Percentiles rank a stretch among this genome's conserved stretches.
These are phyloP conservation scores for Pseudorhombus dupliciocellatus DNA, from an alignment of 2,113 vertebrate species.

Conservation along the genomic window DNA sequence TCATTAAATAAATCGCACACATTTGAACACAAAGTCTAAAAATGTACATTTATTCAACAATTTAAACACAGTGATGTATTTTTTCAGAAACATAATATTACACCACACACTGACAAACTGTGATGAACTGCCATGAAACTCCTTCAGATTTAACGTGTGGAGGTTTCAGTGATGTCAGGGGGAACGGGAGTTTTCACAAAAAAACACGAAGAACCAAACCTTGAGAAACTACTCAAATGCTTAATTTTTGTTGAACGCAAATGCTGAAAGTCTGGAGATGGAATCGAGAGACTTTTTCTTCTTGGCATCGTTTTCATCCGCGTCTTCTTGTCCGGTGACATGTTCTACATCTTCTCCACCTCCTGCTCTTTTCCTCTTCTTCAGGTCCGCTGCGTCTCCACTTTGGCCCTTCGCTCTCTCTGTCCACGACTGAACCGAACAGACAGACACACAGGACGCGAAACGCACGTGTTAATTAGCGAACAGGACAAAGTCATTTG, in stretches of 20 bases:
- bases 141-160: not conserved
- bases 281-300: constrained; percentile 83
- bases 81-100: not conserved
- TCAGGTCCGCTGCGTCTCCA: constrained; percentile 76
- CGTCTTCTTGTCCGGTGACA: constrained; percentile 37
- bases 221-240: not conserved
- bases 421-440: constrained; percentile 84
- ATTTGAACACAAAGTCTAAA: not conserved
- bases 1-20: not conserved
- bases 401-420: constrained; percentile 84
- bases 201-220: too few relatives aligned
- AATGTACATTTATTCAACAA: constrained; percentile 59
- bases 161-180: not conserved
- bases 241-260: constrained; percentile 89
- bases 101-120: not conserved
- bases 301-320: constrained; percentile 79
- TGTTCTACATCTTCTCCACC: constrained; percentile 48
- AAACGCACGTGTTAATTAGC: constrained; percentile 25
- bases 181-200: not conserved
- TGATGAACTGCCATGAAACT: not conserved
- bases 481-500: not conserved
- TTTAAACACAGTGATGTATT: constrained; percentile 42
- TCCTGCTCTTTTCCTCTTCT: constrained; percentile 84
- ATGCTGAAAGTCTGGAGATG: constrained; percentile 85
- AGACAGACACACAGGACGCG: constrained; percentile 3